Evolutionary conservation across 1,140 invertebrate genomes (phyloP), one percentile per base, ranked within the genome.

Genomic region (Zaprionus tsacasi): DNA sequence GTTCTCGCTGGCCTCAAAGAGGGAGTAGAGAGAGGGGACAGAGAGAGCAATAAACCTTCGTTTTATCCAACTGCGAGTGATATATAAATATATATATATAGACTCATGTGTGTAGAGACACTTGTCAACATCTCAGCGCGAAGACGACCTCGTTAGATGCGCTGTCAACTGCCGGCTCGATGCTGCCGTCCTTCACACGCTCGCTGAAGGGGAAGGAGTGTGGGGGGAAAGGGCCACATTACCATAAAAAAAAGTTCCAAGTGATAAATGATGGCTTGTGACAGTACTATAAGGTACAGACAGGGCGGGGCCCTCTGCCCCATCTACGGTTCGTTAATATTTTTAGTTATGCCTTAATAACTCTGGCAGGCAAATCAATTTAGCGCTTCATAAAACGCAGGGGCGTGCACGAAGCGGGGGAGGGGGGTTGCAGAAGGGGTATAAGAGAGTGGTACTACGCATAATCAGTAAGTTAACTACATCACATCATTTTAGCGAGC

Each of bases 331-430:
- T 88, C 80, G 80, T 83, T 88, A 83, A 88, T 88, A 87, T 80
- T 88, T 87, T 88, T 83, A 88, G 83, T 88, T 80, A 83, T 87
- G 83, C 80, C 74, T 78, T 80, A 83, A 88, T 87, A 82, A 82
- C 77, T 63, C 77, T 63, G 83, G 67, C 80, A 75, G 78, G 67
- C 83, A 73, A 87, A 87, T 87, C 82, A 87, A 87, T 87, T 87
- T 87, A 67, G 82, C 82, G 82, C 82, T 80, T 75, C 82, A 87
- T 87, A 71, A 88, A 82, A 76, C 60, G 54, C 59, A 40, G 40
- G 3, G 12, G n/a, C 27, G 25, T n/a, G 27, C 17, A 2, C 17
- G 13, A 30, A 12, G n/a, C n/a, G 21, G 52, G 21, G 6, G 25
- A 0, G 6, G 13, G 6, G 25, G 25, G 3, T 13, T 21, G 21